These are phyloP conservation scores for Epistrophe grossulariae DNA, from an alignment of 2,888 invertebrate genomes.

Conservation along the genomic window DNA sequence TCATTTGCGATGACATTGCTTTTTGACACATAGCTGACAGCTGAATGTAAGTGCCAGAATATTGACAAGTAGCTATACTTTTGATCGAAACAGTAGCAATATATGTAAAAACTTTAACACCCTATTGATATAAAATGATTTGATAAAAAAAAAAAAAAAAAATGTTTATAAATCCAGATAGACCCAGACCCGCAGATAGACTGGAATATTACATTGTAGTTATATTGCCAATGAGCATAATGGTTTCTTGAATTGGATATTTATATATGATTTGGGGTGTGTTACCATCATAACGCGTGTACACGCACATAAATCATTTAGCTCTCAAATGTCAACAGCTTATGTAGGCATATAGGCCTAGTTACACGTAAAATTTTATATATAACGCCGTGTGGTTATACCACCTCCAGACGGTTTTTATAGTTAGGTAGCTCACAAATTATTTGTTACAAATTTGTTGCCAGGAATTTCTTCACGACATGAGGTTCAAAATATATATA, in stretches of 20 bases:
- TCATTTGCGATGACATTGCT: conserved; percentile 61
- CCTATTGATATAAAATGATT: conserved; percentile 25
- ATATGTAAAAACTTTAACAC: conserved; percentile 50
- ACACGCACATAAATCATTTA: conserved; percentile 61
- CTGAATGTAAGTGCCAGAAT: conserved; percentile 53
- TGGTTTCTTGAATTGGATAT: conserved; percentile 33
- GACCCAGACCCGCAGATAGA: neutral
- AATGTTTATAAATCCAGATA: neutral
- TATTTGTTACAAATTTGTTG: conserved; percentile 47
- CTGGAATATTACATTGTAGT: neutral
- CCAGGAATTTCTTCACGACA: conserved; percentile 50
- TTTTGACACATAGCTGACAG: conserved; percentile 70
- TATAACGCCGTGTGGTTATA: conserved; percentile 20
- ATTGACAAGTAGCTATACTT: conserved; percentile 57
- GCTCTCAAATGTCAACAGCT: conserved; percentile 67
- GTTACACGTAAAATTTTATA: neutral
- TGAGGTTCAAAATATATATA: conserved; percentile 2
- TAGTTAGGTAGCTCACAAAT: conserved; percentile 56
- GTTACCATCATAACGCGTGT: conserved; percentile 54
- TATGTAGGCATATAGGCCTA: conserved; percentile 49
- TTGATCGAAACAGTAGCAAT: conserved; percentile 51
- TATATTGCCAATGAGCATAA: conserved; percentile 7
- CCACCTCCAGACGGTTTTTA: conserved; percentile 56
- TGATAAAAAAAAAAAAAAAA: conserved; percentile 16
- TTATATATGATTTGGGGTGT: conserved; percentile 55